Percentiles rank a stretch among this genome's conserved stretches.
phyloP scores from a whole-genome alignment of 2,888 invertebrate genomes.

The Eledona agricola region DNA sequence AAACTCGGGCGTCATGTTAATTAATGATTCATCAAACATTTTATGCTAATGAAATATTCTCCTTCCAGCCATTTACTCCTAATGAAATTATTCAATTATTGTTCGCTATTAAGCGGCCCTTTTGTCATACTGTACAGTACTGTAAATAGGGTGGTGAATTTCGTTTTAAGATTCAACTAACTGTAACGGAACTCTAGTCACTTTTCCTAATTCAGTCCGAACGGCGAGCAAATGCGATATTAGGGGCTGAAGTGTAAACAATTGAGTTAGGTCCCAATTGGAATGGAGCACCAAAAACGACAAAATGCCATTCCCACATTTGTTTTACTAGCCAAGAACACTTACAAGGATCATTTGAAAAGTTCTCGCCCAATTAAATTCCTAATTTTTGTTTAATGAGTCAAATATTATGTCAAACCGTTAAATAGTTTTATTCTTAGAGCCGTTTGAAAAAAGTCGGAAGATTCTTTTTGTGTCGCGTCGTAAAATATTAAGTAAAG shows the following conservation, averaged over 20 bases:
- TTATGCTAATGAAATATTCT: constrained; percentile 9
- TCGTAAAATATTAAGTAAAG: no score
- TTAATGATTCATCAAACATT: constrained; percentile 2
- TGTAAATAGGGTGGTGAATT: constrained; percentile 16
- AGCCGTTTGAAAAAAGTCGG: no score
- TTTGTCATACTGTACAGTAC: constrained; percentile 8
- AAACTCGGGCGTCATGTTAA: no score
- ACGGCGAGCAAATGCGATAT: constrained; percentile 23
- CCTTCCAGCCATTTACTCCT: constrained; percentile 1
- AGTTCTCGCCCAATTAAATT: no score
- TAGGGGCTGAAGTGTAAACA: constrained; percentile 37
- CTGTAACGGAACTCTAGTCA: constrained; percentile 20
- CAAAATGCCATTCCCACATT: no score
- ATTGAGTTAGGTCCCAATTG: constrained; percentile 40
- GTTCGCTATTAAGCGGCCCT: constrained; percentile 16
- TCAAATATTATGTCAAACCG: no score
- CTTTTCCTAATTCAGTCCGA: constrained; percentile 26
- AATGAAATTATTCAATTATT: constrained; percentile 20
- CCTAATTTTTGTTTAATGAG: no score
- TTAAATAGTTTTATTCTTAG: no score
- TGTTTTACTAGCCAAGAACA: background rate
- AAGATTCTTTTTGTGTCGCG: no score
- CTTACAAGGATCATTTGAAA: no score
- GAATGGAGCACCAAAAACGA: constrained; percentile 31
- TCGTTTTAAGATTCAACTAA: constrained; percentile 19